Evolutionary conservation across 1,140 invertebrate genomes (phyloP), one percentile per base, ranked within the genome.

Genomic region (Parasteatoda tepidariorum): DNA sequence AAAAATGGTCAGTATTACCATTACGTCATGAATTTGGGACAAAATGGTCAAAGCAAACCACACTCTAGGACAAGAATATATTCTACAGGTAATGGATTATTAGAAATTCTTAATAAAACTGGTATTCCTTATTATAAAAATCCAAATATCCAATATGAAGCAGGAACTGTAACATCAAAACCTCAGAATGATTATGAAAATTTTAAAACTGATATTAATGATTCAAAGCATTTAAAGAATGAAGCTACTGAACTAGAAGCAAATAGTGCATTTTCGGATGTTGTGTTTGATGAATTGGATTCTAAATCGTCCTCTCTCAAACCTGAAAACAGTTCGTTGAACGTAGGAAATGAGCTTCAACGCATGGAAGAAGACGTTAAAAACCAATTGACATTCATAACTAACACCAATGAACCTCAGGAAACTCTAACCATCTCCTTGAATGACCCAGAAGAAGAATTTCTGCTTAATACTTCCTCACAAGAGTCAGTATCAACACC

Each of bases 1-100:
- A 24, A 79, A 57, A 67, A 79, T 28, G 76, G 76, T 0, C 76
- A 67, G 24, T 79, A 67, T 57, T 79, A 79, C 9, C 76, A 67
- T 59, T 67, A 79, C 4, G 64, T 68, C n/a, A 79, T 67, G 76
- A 68, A 68, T 26, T 18, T 79, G 9, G 66, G 62, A 5, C n/a
- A 62, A 3, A 55, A 67, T 26, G 6, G 11, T 24, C 22, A 15
- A 24, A 38, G 18, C 7, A 68, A n/a, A 2, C 2, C 15, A 5
- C 26, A 34, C 9, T 54, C 26, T n/a, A 30, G 59, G 22, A n/a
- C 26, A 0, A 76, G 54, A 28, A 22, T 76, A 6, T 9, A 34
- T 15, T 26, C 74, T 15, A 54, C 59, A 13, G 26, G 61, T 22
- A 48, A 76, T 31, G 66, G 66, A 22, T 38, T 76, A 4, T 76